Conservation (phyloP, 92 coral and sea anemone species). For the Parazoanthus darwini region DNA sequence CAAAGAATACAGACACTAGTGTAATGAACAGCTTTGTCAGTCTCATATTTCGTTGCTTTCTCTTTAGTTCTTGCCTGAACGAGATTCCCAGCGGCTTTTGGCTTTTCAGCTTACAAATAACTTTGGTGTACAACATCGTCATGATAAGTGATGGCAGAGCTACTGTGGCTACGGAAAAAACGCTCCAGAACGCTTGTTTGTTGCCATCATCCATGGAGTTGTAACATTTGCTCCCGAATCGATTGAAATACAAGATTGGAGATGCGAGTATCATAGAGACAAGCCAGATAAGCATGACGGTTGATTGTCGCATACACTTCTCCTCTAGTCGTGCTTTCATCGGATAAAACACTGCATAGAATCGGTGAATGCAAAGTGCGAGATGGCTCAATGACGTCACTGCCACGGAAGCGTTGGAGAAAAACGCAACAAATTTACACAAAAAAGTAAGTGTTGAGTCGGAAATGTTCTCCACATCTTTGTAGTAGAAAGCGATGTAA, state of each 20-base stretch:
- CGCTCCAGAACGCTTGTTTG: not conserved
- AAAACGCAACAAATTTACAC: slow-evolving; percentile 20
- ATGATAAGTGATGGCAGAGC: not conserved
- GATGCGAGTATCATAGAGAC: not conserved
- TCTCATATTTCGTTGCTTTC: not conserved
- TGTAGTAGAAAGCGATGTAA: slow-evolving; percentile 1
- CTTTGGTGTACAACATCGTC: slow-evolving; percentile 1
- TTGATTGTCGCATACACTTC: not conserved
- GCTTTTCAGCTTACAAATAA: not conserved
- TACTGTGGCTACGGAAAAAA: not conserved
- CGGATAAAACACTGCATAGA: slow-evolving; percentile 17
- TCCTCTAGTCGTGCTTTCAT: slow-evolving; percentile 10
- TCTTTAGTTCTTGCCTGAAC: not conserved
- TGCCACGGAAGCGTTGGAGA: slow-evolving; percentile 12
- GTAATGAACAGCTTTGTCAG: slow-evolving; percentile 18
- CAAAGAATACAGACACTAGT: not conserved
- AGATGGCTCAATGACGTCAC: slow-evolving; percentile 11
- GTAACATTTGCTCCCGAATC: not conserved
- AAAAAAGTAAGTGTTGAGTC: not conserved
- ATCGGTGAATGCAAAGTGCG: slow-evolving; percentile 17
- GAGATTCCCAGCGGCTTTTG: not conserved
- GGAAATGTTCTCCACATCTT: not conserved
- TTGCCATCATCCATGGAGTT: not conserved
- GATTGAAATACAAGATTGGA: not conserved
- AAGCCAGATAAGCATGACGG: not conserved